These are phyloP conservation scores for Timema cristinae DNA, from an alignment of 2,888 invertebrate species.

Conservation along the genomic window DNA sequence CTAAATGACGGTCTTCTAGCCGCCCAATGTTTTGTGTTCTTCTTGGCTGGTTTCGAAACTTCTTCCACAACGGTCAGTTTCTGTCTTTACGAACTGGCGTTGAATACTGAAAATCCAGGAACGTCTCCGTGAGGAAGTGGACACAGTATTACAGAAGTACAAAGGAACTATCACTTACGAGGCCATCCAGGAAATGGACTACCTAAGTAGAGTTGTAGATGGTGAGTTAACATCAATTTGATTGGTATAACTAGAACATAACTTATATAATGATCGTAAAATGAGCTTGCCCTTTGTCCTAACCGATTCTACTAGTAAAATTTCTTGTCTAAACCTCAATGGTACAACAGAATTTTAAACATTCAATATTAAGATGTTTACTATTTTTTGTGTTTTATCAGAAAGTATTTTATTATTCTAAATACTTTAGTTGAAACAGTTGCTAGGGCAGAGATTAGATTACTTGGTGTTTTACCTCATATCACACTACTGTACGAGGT, in stretches of 20 bases:
- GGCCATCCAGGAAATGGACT: no score
- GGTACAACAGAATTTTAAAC: no score
- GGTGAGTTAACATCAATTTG: constrained; percentile 21
- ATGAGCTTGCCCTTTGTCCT: neutral
- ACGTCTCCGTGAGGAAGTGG: constrained; percentile 30
- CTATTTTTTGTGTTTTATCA: no score
- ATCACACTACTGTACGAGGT: no score
- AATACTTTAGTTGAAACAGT: no score
- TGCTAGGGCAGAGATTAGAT: no score
- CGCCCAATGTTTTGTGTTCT: constrained; percentile 18
- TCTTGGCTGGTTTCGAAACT: constrained; percentile 23
- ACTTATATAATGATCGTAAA: neutral
- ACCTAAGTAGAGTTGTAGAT: neutral
- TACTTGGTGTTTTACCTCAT: no score
- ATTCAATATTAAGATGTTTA: no score
- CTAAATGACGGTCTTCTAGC: neutral
- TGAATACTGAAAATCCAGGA: no score
- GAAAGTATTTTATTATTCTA: no score
- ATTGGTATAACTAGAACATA: neutral
- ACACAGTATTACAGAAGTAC: constrained; percentile 29
- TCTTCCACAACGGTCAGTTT: constrained; percentile 14
- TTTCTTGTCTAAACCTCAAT: no score
- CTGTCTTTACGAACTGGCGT: constrained; percentile 3
- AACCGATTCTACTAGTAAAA: no score
- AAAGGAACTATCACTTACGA: constrained; percentile 19